Percentiles rank a stretch among this genome's conserved stretches.
Evolutionary conservation across 2,113 vertebrate genomes (phyloP).

Genomic region (Festucalex cinctus): DNA sequence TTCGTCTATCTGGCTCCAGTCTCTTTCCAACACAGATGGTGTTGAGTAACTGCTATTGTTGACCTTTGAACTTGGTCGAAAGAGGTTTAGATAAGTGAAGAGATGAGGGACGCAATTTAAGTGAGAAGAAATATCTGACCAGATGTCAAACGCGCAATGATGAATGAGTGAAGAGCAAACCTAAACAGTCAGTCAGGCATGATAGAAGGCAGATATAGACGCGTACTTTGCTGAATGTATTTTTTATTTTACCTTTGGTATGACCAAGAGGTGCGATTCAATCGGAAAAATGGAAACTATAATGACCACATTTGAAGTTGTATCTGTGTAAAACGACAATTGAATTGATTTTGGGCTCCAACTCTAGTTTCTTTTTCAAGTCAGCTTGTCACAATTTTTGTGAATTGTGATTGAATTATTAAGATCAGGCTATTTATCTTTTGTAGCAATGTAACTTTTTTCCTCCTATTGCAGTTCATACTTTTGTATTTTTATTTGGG

Average conservation of each 20-base stretch:
- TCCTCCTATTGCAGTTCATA: too few species aligned
- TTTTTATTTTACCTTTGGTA: background rate
- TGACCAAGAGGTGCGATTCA: background rate
- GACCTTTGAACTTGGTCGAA: slow-evolving; percentile 14
- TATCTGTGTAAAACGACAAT: too few species aligned
- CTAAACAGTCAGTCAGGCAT: background rate
- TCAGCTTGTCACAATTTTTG: too few species aligned
- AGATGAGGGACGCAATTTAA: background rate
- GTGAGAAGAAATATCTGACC: slow-evolving; percentile 3
- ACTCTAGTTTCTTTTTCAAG: too few species aligned
- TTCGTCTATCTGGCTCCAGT: background rate
- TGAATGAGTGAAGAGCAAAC: background rate
- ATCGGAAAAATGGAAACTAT: background rate
- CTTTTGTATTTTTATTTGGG: too few species aligned
- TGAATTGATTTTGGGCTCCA: too few species aligned
- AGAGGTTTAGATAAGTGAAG: slow-evolving; percentile 4
- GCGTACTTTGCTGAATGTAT: background rate
- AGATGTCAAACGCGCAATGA: background rate
- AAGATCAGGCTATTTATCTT: too few species aligned
- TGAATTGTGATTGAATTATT: too few species aligned
- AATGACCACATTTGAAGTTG: too few species aligned
- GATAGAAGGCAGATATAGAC: background rate
- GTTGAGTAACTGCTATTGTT: slow-evolving; percentile 7
- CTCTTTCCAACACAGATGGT: background rate
- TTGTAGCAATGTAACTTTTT: too few species aligned